phyloP scores from a whole-genome alignment of 2,797 vertebrate species.

The Myioborus melanocephalus region DNA sequence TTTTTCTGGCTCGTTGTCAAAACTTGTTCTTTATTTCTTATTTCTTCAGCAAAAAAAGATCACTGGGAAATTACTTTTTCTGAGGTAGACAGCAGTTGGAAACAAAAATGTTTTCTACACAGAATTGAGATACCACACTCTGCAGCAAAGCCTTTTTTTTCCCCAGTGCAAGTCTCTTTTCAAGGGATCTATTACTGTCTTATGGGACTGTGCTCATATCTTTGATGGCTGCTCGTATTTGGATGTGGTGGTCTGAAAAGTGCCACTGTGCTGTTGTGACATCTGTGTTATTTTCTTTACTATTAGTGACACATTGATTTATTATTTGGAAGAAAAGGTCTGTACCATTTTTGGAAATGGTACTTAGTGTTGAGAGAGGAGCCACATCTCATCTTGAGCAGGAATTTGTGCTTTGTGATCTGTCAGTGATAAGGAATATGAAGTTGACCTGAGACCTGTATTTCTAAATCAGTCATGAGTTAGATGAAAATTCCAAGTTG shows the following conservation, averaged over 20 bases:
- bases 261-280: neutral
- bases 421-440: neutral
- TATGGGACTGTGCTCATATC: neutral
- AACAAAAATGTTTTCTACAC: neutral
- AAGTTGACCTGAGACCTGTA: neutral
- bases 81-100: neutral
- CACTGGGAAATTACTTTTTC: neutral
- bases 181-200: constrained; percentile 13
- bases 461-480: neutral
- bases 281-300: neutral
- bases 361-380: neutral
- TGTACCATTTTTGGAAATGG: neutral
- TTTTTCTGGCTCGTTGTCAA: neutral
- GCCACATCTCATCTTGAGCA: neutral
- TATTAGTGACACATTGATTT: neutral
- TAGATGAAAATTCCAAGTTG: neutral
- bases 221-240: constrained; percentile 20
- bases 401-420: neutral
- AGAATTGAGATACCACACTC: neutral
- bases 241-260: neutral
- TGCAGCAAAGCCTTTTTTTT: neutral
- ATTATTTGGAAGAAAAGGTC: neutral
- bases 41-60: neutral
- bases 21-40: constrained; percentile 32
- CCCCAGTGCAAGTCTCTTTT: neutral